Conservation (phyloP, 2,888 invertebrate species). For the Byasa hedistus region DNA sequence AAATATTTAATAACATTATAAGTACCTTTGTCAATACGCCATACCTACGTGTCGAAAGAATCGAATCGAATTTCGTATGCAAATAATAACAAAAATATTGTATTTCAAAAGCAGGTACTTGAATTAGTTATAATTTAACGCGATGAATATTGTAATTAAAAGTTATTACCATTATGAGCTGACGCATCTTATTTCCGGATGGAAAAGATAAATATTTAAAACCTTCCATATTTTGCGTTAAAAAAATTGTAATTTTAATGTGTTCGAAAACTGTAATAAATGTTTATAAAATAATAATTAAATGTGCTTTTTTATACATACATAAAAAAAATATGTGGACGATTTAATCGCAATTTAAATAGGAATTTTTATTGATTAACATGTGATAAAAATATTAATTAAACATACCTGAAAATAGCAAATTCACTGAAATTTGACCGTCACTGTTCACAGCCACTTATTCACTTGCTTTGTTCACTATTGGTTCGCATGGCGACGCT, state of each 20-base stretch:
- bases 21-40: slow-evolving; percentile 2
- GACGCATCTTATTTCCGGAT: slow-evolving; percentile 16
- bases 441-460: slow-evolving; percentile 55
- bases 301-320: not conserved
- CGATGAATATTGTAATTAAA: slow-evolving; percentile 8
- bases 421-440: slow-evolving; percentile 35
- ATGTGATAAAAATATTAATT: not conserved
- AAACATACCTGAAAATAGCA: slow-evolving; percentile 54
- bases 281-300: not conserved
- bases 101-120: not conserved
- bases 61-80: not conserved
- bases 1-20: not conserved
- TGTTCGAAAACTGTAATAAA: not conserved
- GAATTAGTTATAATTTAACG: not conserved
- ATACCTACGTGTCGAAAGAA: slow-evolving; percentile 6
- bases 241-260: not conserved
- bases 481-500: slow-evolving; percentile 45
- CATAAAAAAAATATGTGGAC: not conserved
- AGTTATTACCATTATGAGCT: slow-evolving; percentile 5
- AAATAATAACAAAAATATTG: not conserved
- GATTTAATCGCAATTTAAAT: not conserved
- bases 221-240: not conserved
- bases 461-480: slow-evolving; percentile 48
- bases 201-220: slow-evolving; percentile 8
- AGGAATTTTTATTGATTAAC: not conserved